Conservation (phyloP, 2,888 invertebrate species). For the Volucella inanis region DNA sequence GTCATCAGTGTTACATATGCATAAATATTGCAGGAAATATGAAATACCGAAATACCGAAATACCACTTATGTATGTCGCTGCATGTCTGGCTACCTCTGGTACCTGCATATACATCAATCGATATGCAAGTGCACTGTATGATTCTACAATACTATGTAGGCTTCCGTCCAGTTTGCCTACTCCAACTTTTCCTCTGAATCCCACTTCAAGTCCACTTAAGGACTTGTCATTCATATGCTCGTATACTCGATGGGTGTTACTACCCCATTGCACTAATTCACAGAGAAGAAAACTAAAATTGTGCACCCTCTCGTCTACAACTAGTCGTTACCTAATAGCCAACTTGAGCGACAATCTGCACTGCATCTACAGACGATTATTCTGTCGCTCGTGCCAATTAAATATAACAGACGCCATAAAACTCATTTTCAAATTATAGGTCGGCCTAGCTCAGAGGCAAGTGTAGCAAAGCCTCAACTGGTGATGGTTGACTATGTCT, state of each 20-base stretch:
- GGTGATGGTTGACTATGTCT: too few species aligned
- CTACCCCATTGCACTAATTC: conserved; percentile 49
- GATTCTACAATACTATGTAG: neutral
- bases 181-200: neutral
- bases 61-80: too few species aligned
- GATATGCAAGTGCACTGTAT: neutral
- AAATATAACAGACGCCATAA: conserved; percentile 52
- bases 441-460: neutral
- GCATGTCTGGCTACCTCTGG: too few species aligned
- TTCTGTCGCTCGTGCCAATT: conserved; percentile 59
- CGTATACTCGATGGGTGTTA: conserved; percentile 55
- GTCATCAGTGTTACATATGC: too few species aligned
- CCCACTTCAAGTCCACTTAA: neutral
- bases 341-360: neutral
- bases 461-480: too few species aligned
- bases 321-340: neutral
- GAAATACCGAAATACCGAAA: too few species aligned
- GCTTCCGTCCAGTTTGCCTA: conserved; percentile 1
- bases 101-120: too few species aligned
- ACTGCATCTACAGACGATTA: conserved; percentile 8
- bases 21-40: too few species aligned
- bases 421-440: conserved; percentile 17
- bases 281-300: neutral
- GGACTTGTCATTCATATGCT: neutral
- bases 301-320: neutral